Percentiles rank a stretch among this genome's conserved stretches.
Conservation (phyloP, 2,797 vertebrate genomes). For the Poecilia gillii region DNA sequence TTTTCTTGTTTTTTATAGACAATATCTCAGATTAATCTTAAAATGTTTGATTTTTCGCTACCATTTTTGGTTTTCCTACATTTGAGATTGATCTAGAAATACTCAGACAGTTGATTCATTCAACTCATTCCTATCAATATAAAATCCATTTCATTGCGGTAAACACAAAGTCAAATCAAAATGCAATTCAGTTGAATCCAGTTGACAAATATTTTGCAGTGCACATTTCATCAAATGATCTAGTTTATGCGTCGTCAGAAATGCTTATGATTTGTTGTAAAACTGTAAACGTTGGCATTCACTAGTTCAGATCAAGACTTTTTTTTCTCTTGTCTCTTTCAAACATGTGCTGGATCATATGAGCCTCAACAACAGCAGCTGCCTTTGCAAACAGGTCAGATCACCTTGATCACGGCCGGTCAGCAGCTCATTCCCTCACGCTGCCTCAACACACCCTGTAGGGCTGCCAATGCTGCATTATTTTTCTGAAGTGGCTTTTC, state of each 20-base stretch:
- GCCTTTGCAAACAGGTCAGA: conserved; percentile 45
- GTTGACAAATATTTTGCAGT: background rate
- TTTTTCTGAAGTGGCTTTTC: conserved; percentile 71
- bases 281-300: background rate
- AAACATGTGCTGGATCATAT: background rate
- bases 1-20: no score
- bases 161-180: background rate
- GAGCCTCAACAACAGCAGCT: background rate
- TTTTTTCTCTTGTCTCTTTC: background rate
- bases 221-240: background rate
- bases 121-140: background rate
- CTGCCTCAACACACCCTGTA: conserved; percentile 17
- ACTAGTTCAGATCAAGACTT: background rate
- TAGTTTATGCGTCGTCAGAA: background rate
- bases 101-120: background rate
- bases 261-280: background rate
- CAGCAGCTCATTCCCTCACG: conserved; percentile 22
- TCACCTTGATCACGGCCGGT: conserved; percentile 35
- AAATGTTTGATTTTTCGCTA: no score
- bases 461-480: conserved; percentile 60
- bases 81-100: no score
- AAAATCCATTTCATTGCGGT: background rate
- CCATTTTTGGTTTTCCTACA: no score
- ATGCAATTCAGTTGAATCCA: background rate
- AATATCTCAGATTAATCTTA: no score